A percentile compares a stretch with the other conserved stretches of the same genome.
Conservation (phyloP, 2,113 vertebrate species). For the Brachyhypopomus occidentalis region DNA sequence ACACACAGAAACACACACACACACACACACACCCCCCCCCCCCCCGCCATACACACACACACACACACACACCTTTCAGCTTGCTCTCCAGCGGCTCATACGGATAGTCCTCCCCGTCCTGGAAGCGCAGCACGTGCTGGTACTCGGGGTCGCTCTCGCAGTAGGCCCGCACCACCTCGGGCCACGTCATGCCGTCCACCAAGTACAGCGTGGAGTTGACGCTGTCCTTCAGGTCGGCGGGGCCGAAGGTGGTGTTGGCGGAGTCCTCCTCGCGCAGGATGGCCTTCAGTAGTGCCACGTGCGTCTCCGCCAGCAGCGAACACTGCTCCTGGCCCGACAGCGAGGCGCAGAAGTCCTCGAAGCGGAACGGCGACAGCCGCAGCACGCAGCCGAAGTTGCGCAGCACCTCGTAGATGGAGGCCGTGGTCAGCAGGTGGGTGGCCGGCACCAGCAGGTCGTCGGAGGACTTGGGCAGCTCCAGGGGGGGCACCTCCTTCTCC, state of each 20-base stretch:
- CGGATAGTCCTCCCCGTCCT: conserved; percentile 91
- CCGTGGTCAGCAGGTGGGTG: conserved; percentile 89
- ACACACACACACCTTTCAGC: conserved; percentile 72
- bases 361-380: conserved; percentile 95
- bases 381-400: conserved; percentile 95
- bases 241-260: conserved; percentile 96
- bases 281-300: conserved; percentile 90
- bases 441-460: conserved; percentile 93
- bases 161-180: conserved; percentile 93
- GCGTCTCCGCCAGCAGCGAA: conserved; percentile 94
- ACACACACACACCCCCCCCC: not conserved
- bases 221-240: conserved; percentile 96
- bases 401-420: conserved; percentile 93
- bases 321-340: conserved; percentile 95
- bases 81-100: conserved; percentile 91
- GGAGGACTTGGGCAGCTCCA: conserved; percentile 91
- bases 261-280: conserved; percentile 96
- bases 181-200: conserved; percentile 98
- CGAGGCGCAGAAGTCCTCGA: conserved; percentile 97
- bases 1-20: not conserved
- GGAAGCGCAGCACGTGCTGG: conserved; percentile 89
- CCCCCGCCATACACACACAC: too few relatives aligned
- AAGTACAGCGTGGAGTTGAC: conserved; percentile 96
- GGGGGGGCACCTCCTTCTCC: conserved; percentile 88
- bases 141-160: conserved; percentile 96